Base-by-base conservation (phyloP, 2,888 invertebrate species). In the Drosophila mercatorum region DNA sequence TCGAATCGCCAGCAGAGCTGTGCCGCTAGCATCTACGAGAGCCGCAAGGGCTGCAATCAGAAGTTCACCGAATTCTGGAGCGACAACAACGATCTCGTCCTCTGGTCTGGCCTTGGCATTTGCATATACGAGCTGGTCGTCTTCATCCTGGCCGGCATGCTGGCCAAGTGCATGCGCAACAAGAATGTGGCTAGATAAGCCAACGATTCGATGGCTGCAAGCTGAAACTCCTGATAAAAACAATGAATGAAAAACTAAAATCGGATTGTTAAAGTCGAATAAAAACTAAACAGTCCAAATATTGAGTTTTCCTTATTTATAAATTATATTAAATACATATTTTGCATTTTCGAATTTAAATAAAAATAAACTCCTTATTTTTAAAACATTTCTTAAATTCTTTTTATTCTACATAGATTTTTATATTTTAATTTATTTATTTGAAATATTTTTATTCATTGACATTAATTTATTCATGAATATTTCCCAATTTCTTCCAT, bases 61-160 rank as follows among this genome's bases (percentile, higher is more conserved):
- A 68, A 75, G 14, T 86, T 91, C 41, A 93, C 94, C 75, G 93
- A 94, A 52, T 91, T 90, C 68, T 90, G 90, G 90, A 49, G 40
- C 6, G 65, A 82, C 17, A 88, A 90, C 47, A 88, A 85, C 11
- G 70, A 81, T 47, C 91, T 95, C 17, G 93, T 96, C 46, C 95
- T 95, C 72, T 95, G 94, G 44, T 93, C 95, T 31, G 95, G 95
- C 14, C 94, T 96, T 57, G 96, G 95, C 57, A 94, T 96, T 60
- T 96, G 95, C 71, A 95, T 93, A 74, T 92, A 95, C 86, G 96
- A 96, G 95, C 93, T 96, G 71, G 92, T 96, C 81, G 96, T 96
- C 68, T 96, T 97, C 67, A 93, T 97, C 84, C 96, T 97, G 92
- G 96, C 97, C 59, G 95, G 97, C 91, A 97, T 96, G 91, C 94